Conservation (phyloP, 2,797 vertebrate species). For the Gadopsis marmoratus region DNA sequence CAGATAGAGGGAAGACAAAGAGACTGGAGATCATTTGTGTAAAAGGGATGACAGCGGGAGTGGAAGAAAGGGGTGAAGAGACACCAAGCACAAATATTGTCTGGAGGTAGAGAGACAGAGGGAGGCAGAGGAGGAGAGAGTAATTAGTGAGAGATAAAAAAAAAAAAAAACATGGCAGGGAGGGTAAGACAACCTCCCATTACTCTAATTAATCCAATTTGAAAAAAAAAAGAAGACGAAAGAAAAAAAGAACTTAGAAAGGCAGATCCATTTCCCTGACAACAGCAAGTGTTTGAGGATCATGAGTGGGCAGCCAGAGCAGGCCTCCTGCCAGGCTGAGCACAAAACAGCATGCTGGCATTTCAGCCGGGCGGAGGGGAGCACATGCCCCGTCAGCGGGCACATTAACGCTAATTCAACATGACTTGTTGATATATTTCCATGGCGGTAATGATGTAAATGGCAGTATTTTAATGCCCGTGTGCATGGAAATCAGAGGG, state of each 20-base stretch:
- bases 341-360: conserved; percentile 70
- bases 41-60: conserved; percentile 45
- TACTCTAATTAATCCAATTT: conserved; percentile 83
- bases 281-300: conserved; percentile 74
- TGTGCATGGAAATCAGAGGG: conserved; percentile 63
- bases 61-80: conserved; percentile 39
- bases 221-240: conserved; percentile 3
- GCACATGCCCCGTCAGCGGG: conserved; percentile 50
- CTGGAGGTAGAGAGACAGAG: conserved; percentile 55
- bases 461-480: conserved; percentile 69
- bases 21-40: conserved; percentile 26
- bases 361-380: conserved; percentile 62
- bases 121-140: conserved; percentile 57
- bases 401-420: conserved; percentile 74
- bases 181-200: conserved; percentile 76
- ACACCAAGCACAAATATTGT: conserved; percentile 53
- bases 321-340: conserved; percentile 71
- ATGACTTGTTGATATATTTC: conserved; percentile 79
- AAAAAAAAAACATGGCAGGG: conserved; percentile 64
- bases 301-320: conserved; percentile 66
- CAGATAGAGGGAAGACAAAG: conserved; percentile 13
- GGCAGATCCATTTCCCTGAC: conserved; percentile 72
- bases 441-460: conserved; percentile 72
- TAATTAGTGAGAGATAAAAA: conserved; percentile 72
- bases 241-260: conserved; percentile 57